Conservation (phyloP, 2,113 vertebrate genomes). For the Thunnus thynnus region DNA sequence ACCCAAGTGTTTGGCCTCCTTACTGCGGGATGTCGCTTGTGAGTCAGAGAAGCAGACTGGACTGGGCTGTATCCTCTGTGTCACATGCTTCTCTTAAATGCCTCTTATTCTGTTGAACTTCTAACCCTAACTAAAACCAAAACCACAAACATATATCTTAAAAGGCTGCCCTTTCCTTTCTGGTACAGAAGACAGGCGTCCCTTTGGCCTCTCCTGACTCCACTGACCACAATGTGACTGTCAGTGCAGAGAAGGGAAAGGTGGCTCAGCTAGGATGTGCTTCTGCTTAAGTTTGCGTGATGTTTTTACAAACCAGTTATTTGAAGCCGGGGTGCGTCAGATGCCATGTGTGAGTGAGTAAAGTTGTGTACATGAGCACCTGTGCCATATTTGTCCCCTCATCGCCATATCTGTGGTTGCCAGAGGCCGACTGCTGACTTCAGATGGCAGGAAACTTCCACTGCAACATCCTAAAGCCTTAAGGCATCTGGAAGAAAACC, state of each 20-base stretch:
- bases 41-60: conserved; percentile 78
- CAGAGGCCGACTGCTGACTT: conserved; percentile 10
- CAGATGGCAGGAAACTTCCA: conserved; percentile 48
- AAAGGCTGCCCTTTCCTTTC: conserved; percentile 33
- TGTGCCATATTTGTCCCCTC: conserved; percentile 50
- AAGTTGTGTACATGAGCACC: conserved; percentile 63
- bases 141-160: conserved; percentile 54
- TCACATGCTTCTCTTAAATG: conserved; percentile 47
- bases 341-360: conserved; percentile 60
- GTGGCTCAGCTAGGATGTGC: conserved; percentile 30
- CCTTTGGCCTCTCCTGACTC: neutral
- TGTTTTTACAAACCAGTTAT: conserved; percentile 57
- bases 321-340: conserved; percentile 58
- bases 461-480: conserved; percentile 17
- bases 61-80: conserved; percentile 66
- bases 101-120: conserved; percentile 57
- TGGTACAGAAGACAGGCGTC: neutral
- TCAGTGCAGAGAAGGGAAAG: neutral
- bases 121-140: conserved; percentile 54
- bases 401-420: conserved; percentile 19
- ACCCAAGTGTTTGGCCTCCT: conserved; percentile 55
- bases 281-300: conserved; percentile 63
- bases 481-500: conserved; percentile 29
- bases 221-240: neutral
- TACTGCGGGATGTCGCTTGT: conserved; percentile 62